Conservation (phyloP, 2,888 invertebrate species). For the Troglohyphantes excavatus region DNA sequence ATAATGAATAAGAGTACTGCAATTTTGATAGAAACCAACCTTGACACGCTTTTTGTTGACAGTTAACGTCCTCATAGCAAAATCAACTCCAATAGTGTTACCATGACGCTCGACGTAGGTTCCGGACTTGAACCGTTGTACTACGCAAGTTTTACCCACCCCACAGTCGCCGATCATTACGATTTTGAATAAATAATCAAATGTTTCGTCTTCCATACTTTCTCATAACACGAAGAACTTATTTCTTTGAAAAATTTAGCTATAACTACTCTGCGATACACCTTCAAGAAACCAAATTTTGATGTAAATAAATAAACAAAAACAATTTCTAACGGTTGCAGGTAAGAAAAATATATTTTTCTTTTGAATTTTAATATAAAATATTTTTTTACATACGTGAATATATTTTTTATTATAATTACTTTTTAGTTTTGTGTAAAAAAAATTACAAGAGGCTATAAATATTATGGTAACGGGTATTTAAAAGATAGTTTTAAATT, state of each 20-base stretch:
- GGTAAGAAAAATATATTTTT: not conserved
- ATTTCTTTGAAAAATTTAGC: not conserved
- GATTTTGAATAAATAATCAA: slow-evolving; percentile 97
- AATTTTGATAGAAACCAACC: slow-evolving; percentile 84
- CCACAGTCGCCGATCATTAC: slow-evolving; percentile 90
- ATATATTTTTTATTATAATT: no score
- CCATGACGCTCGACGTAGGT: slow-evolving; percentile 97
- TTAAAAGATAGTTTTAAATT: no score
- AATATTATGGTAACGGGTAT: no score
- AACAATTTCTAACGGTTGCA: not conserved
- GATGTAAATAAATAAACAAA: not conserved
- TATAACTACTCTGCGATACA: not conserved
- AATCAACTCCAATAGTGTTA: slow-evolving; percentile 98
- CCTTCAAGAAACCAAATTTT: not conserved
- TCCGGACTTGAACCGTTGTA: slow-evolving; percentile 97
- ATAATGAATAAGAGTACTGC: no score
- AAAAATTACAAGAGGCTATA: no score
- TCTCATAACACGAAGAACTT: slow-evolving; percentile 21
- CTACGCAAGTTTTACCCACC: slow-evolving; percentile 94
- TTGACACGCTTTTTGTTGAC: slow-evolving; percentile 97
- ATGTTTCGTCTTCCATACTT: slow-evolving; percentile 84
- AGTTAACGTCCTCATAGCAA: slow-evolving; percentile 98
- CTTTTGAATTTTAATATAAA: no score
- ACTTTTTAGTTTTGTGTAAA: no score
- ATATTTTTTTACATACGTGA: no score